Base-by-base conservation (phyloP, 2,797 vertebrate genomes). In the Rhinophrynus dorsalis region DNA sequence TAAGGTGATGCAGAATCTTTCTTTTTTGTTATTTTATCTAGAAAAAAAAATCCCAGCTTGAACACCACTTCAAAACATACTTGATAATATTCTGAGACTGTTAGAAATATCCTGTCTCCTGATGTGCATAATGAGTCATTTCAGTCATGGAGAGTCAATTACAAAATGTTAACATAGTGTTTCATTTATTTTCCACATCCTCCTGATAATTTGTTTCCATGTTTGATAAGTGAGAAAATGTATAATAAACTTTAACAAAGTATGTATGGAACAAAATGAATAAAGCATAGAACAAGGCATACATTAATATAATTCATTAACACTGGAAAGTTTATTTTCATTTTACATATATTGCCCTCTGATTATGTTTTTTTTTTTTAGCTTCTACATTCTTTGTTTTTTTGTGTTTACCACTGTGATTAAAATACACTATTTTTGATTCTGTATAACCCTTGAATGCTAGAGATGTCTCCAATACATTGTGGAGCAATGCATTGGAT, bases 181-280 rank as follows among this genome's bases (percentile, higher is more conserved):
- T 63, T 71, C 51, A 71, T 64, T 64, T 64, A 71, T 70, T 70
- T 70, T 70, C 38, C 60, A 15, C 35, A 69, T 24, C 8, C n/a
- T n/a, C n/a, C 48, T 62, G 37, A 62, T 62, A 33, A 70, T 68
- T 42, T 62, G 26, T 62, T 70, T 32, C 37, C 27, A 27, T 62
- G 37, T 55, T 62, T 62, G 47, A 44, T 44, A 61, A 54, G 24
- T 24, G 30, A 26, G n/a, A 30, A 62, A 45, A 61, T 32, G 30
- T 32, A 42, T 54, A n/a, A 52, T 52, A 54, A 37, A 45, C 17
- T 70, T 62, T 67, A 62, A n/a, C 13, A 51, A 55, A 55, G 56
- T 21, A 23, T 57, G 5, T 51, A 38, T n/a, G 8, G 8, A 47
- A 35, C 29, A 17, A 48, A 35, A 58, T 35, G 15, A 47, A 48